A percentile compares a stretch with the other conserved stretches of the same genome.
These are phyloP conservation scores for Dichetophora obliterata DNA, from an alignment of 2,888 invertebrate genomes.

Conservation along the genomic window DNA sequence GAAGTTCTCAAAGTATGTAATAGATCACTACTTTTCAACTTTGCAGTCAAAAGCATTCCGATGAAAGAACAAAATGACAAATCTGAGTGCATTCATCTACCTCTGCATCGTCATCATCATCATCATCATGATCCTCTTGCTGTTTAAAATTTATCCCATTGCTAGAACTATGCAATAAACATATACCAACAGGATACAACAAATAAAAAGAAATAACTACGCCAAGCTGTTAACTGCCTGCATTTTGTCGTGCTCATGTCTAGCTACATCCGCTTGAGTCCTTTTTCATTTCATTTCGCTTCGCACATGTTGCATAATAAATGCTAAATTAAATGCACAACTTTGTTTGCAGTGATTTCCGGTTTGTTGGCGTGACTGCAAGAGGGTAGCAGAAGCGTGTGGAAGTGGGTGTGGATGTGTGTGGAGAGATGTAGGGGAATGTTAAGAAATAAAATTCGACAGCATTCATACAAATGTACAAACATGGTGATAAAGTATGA, in stretches of 20 bases:
- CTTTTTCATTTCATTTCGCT: not conserved
- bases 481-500: too few species aligned
- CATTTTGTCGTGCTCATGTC: conserved; percentile 1
- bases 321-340: conserved; percentile 31
- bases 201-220: conserved; percentile 1
- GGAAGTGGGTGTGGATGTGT: not conserved
- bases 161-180: too few species aligned
- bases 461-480: not conserved
- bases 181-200: not conserved
- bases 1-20: too few species aligned
- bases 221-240: conserved; percentile 23
- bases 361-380: not conserved
- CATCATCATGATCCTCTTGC: too few species aligned
- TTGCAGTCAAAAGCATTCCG: too few species aligned
- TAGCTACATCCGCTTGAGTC: not conserved
- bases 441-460: not conserved
- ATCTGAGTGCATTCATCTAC: too few species aligned
- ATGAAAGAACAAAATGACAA: too few species aligned
- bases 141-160: too few species aligned
- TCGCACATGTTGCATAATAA: conserved; percentile 31
- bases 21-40: too few species aligned
- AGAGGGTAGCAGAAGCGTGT: not conserved
- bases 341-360: conserved; percentile 20
- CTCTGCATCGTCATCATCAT: too few species aligned
- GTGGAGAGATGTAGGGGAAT: not conserved